phyloP scores from a whole-genome alignment of 2,888 invertebrate species.

The Formica aserva region DNA sequence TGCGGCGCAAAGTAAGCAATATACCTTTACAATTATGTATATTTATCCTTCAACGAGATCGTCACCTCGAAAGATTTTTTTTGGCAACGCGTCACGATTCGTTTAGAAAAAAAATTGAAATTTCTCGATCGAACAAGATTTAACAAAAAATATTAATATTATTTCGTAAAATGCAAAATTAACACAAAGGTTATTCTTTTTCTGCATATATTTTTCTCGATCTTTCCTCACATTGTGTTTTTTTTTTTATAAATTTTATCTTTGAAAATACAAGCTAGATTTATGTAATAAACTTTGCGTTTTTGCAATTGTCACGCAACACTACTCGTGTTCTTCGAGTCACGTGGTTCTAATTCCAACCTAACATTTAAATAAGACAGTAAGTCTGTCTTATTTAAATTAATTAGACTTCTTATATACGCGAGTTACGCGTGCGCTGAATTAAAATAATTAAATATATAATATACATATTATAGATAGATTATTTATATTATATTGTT shows the following conservation, averaged over 20 bases:
- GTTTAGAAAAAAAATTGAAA: neutral
- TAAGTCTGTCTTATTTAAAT: neutral
- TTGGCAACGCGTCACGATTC: neutral
- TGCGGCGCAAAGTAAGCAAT: constrained; percentile 78
- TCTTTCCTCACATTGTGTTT: neutral
- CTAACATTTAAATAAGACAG: neutral
- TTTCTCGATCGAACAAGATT: neutral
- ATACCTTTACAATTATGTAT: neutral
- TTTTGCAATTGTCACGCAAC: neutral
- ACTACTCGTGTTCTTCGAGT: neutral
- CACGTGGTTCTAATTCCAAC: neutral
- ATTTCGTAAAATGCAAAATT: neutral
- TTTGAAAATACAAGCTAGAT: neutral
- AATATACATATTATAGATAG: neutral
- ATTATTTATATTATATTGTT: neutral
- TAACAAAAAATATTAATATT: neutral
- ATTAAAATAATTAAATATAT: neutral
- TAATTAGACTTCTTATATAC: neutral
- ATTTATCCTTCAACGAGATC: neutral
- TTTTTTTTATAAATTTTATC: neutral
- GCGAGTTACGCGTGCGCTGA: neutral
- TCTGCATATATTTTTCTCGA: neutral
- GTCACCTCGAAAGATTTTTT: neutral
- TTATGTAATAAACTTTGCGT: neutral
- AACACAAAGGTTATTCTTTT: neutral